Base-by-base conservation (phyloP, 2,797 vertebrate genomes). In the Fistularia commersonii region DNA sequence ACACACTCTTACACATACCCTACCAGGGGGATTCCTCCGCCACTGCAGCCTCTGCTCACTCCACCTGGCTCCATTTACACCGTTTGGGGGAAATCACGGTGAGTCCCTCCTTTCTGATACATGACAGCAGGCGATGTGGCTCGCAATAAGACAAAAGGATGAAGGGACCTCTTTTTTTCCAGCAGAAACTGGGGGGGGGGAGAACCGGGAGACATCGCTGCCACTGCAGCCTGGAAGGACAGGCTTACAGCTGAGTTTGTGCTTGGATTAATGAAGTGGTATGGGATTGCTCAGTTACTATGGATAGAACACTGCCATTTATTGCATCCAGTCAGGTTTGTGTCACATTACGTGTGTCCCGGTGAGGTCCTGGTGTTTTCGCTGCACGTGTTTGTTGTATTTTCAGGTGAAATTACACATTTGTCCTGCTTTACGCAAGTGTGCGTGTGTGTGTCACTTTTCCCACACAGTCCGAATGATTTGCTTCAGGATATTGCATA, bases 11-110 rank as follows among this genome's bases (percentile, higher is more conserved):
- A 83, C 81, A 83, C 85, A 85, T 74, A 76, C 81, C 76, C 73
- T 80, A 79, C 49, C 76, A 60, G 74, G 83, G 82, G 84, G 84
- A 86, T 83, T 84, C 84, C 84, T 76, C 69, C 70, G 56, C 69
- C 71, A 72, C 79, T 80, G 78, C 79, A 82, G 70, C 69, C 55
- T 65, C 61, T 23, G 65, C 60, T 76, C 45, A 50, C 67, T 75
- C 74, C 75, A 82, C 82, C 82, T 79, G 83, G 45, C 66, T 69
- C 45, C 57, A 23, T 23, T 37, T 56, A 62, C 74, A 62, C 60
- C 40, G 54, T 49, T 14, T 59, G 63, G 51, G 65, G 61, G 42
- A 58, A 51, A 56, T 51, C 69, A 58, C 32, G 80, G 85, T 87
- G 76, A 85, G 84, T 85, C 66, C 61, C 55, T 77, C 48, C 66